These are phyloP conservation scores for Lucifuga dentata DNA, from an alignment of 2,113 vertebrate genomes.

Conservation along the genomic window DNA sequence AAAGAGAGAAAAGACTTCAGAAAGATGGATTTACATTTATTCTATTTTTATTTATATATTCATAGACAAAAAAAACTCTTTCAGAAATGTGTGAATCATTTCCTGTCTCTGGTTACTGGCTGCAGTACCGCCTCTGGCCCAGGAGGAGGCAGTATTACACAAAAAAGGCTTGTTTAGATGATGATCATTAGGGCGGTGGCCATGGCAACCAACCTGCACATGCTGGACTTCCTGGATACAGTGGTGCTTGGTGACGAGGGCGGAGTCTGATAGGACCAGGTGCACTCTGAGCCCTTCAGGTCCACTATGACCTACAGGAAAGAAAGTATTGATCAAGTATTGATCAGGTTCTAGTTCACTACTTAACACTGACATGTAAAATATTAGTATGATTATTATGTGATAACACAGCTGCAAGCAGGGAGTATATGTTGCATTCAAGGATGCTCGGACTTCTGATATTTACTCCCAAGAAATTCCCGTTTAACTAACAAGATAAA, in stretches of 20 bases:
- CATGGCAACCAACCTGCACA: constrained; percentile 89
- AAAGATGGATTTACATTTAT: constrained; percentile 22
- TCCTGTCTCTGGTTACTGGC: not conserved
- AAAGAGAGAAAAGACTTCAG: not conserved
- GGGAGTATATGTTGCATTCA: no score
- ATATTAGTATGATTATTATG: no score
- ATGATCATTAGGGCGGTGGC: not conserved
- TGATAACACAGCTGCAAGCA: no score
- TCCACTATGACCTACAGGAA: constrained; percentile 90
- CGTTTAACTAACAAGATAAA: no score
- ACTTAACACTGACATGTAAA: no score
- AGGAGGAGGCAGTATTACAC: constrained; percentile 19
- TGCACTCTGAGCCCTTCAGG: constrained; percentile 94
- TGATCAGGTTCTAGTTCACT: no score
- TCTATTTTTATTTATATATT: no score
- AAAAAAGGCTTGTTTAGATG: not conserved
- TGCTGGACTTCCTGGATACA: constrained; percentile 94
- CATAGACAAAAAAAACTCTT: no score
- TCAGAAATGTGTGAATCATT: no score
- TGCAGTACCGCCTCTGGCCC: not conserved
- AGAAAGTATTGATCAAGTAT: no score
- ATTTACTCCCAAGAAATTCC: no score
- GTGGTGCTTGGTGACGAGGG: constrained; percentile 95
- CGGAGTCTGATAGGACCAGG: constrained; percentile 94
- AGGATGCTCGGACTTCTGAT: no score